A percentile compares a stretch with the other conserved stretches of the same genome.
Conservation (phyloP, 2,797 vertebrate species). For the Tenualosa thibaudeaui region DNA sequence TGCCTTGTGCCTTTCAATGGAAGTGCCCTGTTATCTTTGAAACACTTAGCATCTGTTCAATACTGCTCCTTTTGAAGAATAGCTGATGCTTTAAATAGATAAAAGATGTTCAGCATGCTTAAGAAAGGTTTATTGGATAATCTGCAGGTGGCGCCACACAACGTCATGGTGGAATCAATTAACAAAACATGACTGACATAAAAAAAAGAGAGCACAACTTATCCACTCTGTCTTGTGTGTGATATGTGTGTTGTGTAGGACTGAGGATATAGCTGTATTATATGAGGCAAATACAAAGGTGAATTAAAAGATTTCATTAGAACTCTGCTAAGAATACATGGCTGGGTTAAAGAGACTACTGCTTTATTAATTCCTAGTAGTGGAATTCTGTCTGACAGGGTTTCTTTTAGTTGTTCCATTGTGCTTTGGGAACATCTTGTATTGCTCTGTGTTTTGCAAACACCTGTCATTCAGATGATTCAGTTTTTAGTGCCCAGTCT, state of each 20-base stretch:
- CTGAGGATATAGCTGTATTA: not conserved
- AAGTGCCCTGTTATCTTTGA: not conserved
- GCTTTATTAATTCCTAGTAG: too few species aligned
- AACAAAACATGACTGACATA: conserved; percentile 63
- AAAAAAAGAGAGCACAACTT: not conserved
- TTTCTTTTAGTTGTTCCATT: not conserved
- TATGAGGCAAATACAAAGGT: not conserved
- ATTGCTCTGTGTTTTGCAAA: not conserved
- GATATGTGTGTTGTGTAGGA: not conserved
- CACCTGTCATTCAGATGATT: not conserved
- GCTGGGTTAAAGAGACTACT: not conserved
- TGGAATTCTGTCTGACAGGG: not conserved
- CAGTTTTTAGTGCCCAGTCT: not conserved
- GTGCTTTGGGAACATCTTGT: not conserved
- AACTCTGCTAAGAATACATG: not conserved
- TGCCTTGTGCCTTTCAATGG: too few species aligned
- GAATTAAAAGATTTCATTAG: not conserved
- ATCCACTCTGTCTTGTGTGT: not conserved
- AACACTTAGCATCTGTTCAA: not conserved
- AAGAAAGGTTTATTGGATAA: conserved; percentile 59
- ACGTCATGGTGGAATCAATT: conserved; percentile 69
- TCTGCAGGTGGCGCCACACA: conserved; percentile 72
- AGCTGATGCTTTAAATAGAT: conserved; percentile 64
- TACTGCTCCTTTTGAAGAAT: conserved; percentile 11
- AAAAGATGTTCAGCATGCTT: conserved; percentile 56